These are phyloP conservation scores for Cotesia congregata DNA, from an alignment of 2,888 invertebrate genomes.

Conservation along the genomic window DNA sequence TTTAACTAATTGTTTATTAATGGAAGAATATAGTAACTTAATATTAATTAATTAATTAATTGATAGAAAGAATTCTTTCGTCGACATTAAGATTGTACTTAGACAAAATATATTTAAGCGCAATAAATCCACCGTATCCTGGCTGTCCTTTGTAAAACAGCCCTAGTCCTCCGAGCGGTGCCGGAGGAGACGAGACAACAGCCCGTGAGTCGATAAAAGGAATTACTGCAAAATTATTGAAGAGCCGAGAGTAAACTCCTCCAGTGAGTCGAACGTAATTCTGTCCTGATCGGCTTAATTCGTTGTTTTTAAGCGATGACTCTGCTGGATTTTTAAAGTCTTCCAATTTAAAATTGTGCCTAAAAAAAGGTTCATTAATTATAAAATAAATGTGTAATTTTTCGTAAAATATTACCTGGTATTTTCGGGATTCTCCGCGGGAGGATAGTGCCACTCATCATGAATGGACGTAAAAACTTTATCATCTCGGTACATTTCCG, in stretches of 20 bases:
- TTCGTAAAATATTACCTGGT: neutral
- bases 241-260: neutral
- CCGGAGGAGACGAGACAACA: neutral
- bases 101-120: conserved; percentile 29
- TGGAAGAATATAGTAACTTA: neutral
- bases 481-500: neutral
- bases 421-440: neutral
- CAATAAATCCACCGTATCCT: neutral
- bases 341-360: neutral
- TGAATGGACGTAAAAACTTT: neutral
- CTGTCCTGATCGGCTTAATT: neutral
- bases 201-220: neutral
- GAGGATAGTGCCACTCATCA: neutral
- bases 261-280: neutral
- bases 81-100: neutral
- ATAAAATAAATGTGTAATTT: neutral
- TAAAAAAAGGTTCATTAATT: neutral
- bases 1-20: too few species aligned
- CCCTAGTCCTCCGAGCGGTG: neutral
- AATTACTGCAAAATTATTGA: neutral
- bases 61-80: neutral
- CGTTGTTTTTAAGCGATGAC: neutral
- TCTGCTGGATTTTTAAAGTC: neutral
- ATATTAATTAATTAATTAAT: neutral
- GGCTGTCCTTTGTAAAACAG: neutral